phyloP scores from a whole-genome alignment of 2,113 vertebrate genomes.

The Pelecanoides urinatrix region DNA sequence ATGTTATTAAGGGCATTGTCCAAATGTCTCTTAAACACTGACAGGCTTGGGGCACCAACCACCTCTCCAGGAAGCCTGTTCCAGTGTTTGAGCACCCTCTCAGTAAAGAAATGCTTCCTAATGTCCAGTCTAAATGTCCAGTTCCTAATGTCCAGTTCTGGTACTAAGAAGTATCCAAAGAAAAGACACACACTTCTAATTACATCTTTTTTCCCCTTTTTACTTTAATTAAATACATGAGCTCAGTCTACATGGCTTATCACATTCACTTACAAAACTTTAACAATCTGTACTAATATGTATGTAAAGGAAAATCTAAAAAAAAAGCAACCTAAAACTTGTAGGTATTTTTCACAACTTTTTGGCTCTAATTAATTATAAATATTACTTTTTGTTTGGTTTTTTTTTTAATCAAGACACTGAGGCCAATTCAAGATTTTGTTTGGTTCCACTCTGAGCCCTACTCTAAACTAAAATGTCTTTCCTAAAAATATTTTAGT shows the following conservation, averaged over 20 bases:
- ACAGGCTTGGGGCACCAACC: accelerated
- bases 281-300: not conserved
- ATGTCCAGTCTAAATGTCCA: not conserved
- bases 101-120: not conserved
- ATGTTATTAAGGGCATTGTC: not conserved
- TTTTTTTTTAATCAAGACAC: not conserved
- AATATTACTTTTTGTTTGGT: not conserved
- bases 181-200: not conserved
- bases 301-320: not conserved
- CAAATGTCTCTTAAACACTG: not conserved
- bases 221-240: not conserved
- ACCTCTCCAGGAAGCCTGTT: not conserved
- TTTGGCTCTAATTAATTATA: not conserved
- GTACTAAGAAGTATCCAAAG: not conserved
- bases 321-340: not conserved
- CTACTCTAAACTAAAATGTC: not conserved
- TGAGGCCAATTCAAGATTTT: not conserved
- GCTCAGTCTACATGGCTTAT: not conserved
- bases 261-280: not conserved
- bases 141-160: not conserved
- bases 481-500: not conserved
- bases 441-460: not conserved
- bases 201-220: not conserved
- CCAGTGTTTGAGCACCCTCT: not conserved
- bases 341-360: not conserved